Conservation (phyloP, 2,797 vertebrate genomes). For the Chelonia mydas region DNA sequence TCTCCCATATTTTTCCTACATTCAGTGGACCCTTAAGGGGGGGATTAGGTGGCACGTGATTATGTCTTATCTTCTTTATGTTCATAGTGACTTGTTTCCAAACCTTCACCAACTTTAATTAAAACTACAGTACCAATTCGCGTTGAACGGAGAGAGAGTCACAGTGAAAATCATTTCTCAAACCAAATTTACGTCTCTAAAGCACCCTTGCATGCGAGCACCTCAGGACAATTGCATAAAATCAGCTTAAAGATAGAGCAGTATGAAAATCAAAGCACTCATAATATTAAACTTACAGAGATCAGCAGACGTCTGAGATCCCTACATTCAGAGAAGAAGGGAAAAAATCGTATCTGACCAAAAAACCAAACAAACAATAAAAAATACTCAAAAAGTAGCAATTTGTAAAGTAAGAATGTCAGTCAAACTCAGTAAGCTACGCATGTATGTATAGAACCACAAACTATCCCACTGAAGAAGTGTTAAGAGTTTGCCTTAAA, state of each 20-base stretch:
- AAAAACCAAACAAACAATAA: neutral
- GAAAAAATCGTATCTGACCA: constrained; percentile 60
- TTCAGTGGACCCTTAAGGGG: constrained; percentile 62
- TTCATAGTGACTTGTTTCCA: constrained; percentile 61
- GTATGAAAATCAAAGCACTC: constrained; percentile 72
- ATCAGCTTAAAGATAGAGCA: constrained; percentile 64
- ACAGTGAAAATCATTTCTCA: constrained; percentile 56
- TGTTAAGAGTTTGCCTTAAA: neutral
- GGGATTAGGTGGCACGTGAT: constrained; percentile 65
- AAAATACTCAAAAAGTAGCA: constrained; percentile 55
- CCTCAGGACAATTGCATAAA: constrained; percentile 53
- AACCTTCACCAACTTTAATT: constrained; percentile 68
- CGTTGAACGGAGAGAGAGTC: constrained; percentile 42
- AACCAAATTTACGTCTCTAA: constrained; percentile 65
- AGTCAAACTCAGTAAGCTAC: constrained; percentile 42
- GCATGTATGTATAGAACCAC: constrained; percentile 8
- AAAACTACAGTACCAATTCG: neutral
- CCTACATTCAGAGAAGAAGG: constrained; percentile 12
- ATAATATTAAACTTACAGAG: constrained; percentile 61
- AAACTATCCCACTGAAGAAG: constrained; percentile 27
- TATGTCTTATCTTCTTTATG: constrained; percentile 56
- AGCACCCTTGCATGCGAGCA: constrained; percentile 56
- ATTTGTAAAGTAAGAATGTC: constrained; percentile 43
- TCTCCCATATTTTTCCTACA: constrained; percentile 9
- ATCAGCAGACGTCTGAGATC: constrained; percentile 53